Evolutionary conservation across 2,113 vertebrate species (phyloP), one percentile per base, ranked within the genome.

Genomic region (Mormyrus iriodes): DNA sequence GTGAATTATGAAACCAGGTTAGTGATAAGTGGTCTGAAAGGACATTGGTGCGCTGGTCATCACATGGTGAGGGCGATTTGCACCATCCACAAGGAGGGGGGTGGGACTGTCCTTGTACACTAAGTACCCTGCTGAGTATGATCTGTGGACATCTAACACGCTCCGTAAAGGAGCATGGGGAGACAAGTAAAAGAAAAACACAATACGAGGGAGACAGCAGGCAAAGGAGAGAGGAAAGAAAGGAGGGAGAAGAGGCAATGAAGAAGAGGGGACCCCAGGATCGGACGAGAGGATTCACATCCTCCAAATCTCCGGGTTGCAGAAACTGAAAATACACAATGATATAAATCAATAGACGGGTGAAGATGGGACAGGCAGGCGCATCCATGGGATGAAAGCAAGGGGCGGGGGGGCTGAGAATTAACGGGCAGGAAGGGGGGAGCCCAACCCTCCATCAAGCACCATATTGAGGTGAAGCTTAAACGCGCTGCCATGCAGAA

Each of bases 241-340:
- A 31, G 44, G 83, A 88, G 19, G 9, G 42, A 90, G 88, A 84
- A 35, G 39, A 35, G 49, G 51, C 87, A 39, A 49, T 24, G 73
- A 58, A 89, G 73, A 79, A 53, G 31, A 2, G 10, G 83, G 58
- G 55, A 8, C 35, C 3, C 24, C 24, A 48, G 48, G 24, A 73
- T 39, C 39, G 46, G 31, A 69, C 52, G 83, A 65, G 87, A 61
- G 42, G 85, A 86, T 83, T 90, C 39, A n/a, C 48, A 53, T 35
- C 39, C 65, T 91, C 89, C 86, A 91, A 91, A 90, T 85, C 88
- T 89, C 93, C 91, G 91, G 91, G 92, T 90, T 91, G 89, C 92
- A 91, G 90, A 89, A 48, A 93, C 91, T 88, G 90, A 88, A 91
- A 90, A 92, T 90, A 91, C 90, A 93, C 91, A 91, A 93, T 91